Percentiles rank a stretch among this genome's conserved stretches.
Evolutionary conservation across 2,797 vertebrate genomes (phyloP).

Genomic region (Ispidina picta): DNA sequence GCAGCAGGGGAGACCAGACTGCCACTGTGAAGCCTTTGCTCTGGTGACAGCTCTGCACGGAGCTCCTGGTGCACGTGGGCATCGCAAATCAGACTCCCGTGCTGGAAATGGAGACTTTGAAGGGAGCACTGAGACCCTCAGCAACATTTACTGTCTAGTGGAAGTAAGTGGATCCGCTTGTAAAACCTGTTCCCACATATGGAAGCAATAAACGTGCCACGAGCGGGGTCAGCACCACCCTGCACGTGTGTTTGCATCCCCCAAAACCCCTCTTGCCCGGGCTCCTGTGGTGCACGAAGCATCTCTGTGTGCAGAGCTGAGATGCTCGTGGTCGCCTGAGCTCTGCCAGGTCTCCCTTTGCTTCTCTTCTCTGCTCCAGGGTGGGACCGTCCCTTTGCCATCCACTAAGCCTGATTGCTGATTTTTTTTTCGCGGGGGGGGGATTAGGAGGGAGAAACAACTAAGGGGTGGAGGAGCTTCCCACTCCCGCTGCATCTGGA

Average conservation of each 20-base stretch:
- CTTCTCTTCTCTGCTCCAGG: not conserved
- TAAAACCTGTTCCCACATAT: not conserved
- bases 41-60: not conserved
- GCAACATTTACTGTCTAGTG: not conserved
- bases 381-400: not conserved
- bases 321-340: accelerated
- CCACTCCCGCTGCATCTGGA: not conserved
- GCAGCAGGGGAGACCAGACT: not conserved
- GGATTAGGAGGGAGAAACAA: not conserved
- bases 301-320: not conserved
- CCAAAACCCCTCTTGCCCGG: not conserved
- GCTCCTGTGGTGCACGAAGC: accelerated
- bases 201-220: not conserved
- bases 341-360: not conserved
- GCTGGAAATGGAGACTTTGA: not conserved
- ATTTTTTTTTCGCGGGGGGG: not conserved
- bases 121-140: not conserved
- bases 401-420: not conserved
- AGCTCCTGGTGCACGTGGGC: accelerated
- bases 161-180: not conserved
- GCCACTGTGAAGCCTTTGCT: accelerated
- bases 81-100: not conserved
- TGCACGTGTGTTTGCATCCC: not conserved
- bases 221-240: not conserved
- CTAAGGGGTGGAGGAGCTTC: not conserved